phyloP scores from a whole-genome alignment of 1,140 invertebrate genomes.

The Neodiprion lecontei region DNA sequence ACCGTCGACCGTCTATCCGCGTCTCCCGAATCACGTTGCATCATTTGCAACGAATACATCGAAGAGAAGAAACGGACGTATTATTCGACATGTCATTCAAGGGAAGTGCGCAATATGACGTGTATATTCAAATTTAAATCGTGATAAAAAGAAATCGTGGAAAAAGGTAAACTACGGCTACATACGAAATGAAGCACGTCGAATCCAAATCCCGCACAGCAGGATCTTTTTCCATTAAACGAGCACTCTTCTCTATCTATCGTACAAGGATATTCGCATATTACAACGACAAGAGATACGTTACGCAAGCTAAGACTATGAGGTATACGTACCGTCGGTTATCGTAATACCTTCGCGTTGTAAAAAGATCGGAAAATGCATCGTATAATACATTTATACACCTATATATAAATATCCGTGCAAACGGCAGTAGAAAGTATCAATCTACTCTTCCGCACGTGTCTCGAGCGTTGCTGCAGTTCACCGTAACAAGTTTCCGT shows the following conservation, averaged over 20 bases:
- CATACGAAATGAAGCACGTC: not conserved
- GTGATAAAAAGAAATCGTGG: no score
- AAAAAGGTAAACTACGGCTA: not conserved
- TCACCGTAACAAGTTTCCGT: not conserved
- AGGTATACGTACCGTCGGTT: constrained; percentile 18
- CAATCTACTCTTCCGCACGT: not conserved
- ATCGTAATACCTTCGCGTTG: constrained; percentile 30
- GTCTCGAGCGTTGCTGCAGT: no score
- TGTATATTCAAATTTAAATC: no score
- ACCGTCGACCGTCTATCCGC: no score
- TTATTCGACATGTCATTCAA: no score
- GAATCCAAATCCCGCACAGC: not conserved
- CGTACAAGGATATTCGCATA: constrained; percentile 48
- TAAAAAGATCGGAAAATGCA: constrained; percentile 22
- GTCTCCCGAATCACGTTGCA: no score
- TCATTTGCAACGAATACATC: no score
- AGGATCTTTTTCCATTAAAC: not conserved
- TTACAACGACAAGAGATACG: constrained; percentile 54
- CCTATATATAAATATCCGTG: constrained; percentile 19
- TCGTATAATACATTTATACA: constrained; percentile 26
- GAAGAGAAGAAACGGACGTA: no score
- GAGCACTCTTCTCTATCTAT: not conserved
- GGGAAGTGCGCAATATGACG: no score
- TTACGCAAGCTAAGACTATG: constrained; percentile 50
- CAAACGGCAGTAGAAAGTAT: not conserved